A percentile compares a stretch with the other conserved stretches of the same genome.
Evolutionary conservation across 2,113 vertebrate species (phyloP).

Genomic region (Dicrurus megarhynchus): DNA sequence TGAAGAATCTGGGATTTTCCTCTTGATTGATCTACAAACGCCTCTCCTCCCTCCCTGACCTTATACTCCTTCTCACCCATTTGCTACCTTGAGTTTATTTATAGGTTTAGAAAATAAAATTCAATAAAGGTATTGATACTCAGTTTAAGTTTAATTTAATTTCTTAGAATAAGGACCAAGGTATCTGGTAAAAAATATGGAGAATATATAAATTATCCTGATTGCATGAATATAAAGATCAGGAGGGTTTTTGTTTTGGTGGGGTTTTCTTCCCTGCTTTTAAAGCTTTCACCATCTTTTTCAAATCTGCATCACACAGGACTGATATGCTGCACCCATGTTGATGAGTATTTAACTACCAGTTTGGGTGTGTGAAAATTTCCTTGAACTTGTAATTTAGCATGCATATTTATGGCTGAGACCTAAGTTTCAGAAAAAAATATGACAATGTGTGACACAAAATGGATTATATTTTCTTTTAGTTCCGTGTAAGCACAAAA

Average conservation of each 20-base stretch:
- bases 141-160: not conserved
- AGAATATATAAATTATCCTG: not conserved
- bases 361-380: not conserved
- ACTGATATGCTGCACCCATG: not conserved
- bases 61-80: not conserved
- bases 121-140: not conserved
- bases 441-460: not conserved
- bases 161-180: not conserved
- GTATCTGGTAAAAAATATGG: not conserved
- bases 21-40: not conserved
- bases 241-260: fast-evolving
- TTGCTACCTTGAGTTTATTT: not conserved
- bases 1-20: not conserved
- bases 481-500: fast-evolving
- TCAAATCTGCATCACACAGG: not conserved
- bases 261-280: not conserved
- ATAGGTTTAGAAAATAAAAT: not conserved
- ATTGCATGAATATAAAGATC: not conserved
- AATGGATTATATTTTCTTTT: not conserved
- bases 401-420: not conserved
- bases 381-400: not conserved
- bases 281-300: not conserved
- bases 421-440: not conserved
- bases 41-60: fast-evolving
- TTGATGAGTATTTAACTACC: not conserved